phyloP scores from a whole-genome alignment of 2,888 invertebrate genomes.

The Strigamia maritima region DNA sequence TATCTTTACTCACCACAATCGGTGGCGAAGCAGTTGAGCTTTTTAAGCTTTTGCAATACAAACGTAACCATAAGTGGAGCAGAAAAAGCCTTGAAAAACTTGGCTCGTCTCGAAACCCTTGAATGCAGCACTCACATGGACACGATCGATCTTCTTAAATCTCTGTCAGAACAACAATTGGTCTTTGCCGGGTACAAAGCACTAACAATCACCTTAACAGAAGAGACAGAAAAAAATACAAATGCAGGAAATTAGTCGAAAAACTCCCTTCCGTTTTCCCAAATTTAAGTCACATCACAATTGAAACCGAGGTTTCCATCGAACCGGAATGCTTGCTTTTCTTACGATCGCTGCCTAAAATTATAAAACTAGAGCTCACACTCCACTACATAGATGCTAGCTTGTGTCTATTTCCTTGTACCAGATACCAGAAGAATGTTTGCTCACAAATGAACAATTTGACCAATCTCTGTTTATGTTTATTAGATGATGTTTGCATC shows the following conservation, averaged over 20 bases:
- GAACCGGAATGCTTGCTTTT: not conserved
- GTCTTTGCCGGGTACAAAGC: not conserved
- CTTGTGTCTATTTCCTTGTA: not conserved
- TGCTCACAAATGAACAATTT: not conserved
- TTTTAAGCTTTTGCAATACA: not conserved
- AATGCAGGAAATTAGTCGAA: not conserved
- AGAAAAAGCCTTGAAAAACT: not conserved
- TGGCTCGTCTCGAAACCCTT: not conserved
- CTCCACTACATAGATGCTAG: not conserved
- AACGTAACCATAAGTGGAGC: not conserved
- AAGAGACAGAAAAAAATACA: not conserved
- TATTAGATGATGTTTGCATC: not conserved
- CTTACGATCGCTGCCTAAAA: not conserved
- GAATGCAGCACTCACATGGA: not conserved
- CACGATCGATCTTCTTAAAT: not conserved
- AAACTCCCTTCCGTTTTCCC: not conserved
- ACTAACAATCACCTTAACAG: not conserved
- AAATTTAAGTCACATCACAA: not conserved
- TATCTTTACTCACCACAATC: not conserved
- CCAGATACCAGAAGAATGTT: not conserved
- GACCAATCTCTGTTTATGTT: not conserved
- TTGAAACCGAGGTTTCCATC: not conserved
- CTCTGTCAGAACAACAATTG: not conserved
- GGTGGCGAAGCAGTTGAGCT: not conserved
- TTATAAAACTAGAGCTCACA: not conserved